Percentiles rank a stretch among this genome's conserved stretches.
Conservation (phyloP, 2,113 vertebrate genomes). For the Brienomyrus longianalis region DNA sequence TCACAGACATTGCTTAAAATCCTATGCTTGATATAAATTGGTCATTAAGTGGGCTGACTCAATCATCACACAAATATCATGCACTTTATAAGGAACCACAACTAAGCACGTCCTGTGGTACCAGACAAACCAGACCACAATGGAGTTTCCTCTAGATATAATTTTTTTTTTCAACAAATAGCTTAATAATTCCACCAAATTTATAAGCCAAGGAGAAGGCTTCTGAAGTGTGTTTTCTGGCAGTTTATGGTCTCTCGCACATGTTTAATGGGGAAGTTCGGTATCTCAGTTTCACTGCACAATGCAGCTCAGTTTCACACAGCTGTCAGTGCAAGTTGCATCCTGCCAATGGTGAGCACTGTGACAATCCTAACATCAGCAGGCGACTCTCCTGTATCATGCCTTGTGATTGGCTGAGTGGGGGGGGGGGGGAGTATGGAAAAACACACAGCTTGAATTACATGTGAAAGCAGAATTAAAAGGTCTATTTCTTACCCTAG, state of each 20-base stretch:
- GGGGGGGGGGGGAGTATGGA: neutral
- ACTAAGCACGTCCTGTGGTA: neutral
- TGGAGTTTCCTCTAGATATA: neutral
- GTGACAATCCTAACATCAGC: neutral
- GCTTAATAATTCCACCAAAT: neutral
- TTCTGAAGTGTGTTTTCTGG: neutral
- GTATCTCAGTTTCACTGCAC: neutral
- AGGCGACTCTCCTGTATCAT: neutral
- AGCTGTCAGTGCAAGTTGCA: neutral
- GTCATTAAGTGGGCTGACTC: neutral
- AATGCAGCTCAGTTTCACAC: neutral
- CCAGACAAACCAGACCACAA: neutral
- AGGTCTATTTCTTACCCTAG: neutral
- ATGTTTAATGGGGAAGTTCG: neutral
- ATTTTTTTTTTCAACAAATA: neutral
- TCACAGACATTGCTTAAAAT: neutral
- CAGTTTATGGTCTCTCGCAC: neutral
- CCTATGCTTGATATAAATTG: neutral
- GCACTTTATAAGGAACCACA: neutral
- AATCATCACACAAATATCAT: neutral
- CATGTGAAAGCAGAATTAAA: neutral
- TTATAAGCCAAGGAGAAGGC: neutral
- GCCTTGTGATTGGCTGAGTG: neutral
- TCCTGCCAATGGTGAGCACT: neutral
- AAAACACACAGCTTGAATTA: neutral